Evolutionary conservation across 2,113 vertebrate genomes (phyloP).

Genomic region (Larimichthys crocea): DNA sequence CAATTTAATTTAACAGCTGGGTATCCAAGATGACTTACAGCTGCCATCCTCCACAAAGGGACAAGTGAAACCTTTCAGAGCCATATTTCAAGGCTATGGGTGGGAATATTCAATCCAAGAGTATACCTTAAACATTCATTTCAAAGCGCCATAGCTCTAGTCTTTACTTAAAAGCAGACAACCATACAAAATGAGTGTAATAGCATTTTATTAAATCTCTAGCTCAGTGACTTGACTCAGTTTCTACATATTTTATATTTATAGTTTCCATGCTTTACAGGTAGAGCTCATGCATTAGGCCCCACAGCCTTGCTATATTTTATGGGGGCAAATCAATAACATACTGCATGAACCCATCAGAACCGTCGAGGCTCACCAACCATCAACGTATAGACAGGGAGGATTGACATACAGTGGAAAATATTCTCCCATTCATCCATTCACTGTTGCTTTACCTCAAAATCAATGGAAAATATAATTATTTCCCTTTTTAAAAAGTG

Average conservation of each 20-base stretch:
- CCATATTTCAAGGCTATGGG: background rate
- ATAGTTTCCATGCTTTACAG: conserved; percentile 64
- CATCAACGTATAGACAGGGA: conserved; percentile 16
- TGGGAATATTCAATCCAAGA: background rate
- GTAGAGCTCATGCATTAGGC: conserved; percentile 63
- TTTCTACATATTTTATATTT: conserved; percentile 53
- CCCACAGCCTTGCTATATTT: conserved; percentile 13
- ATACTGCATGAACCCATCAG: conserved; percentile 38
- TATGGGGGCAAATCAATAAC: conserved; percentile 19
- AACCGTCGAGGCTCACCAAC: conserved; percentile 17
- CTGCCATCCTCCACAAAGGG: background rate
- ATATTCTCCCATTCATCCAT: background rate
- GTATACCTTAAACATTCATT: too few species aligned
- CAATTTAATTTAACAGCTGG: background rate
- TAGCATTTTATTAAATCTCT: conserved; percentile 62
- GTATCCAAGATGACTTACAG: background rate
- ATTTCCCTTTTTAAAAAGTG: conserved; percentile 19
- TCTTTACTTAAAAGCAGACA: conserved; percentile 33
- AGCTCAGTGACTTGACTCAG: conserved; percentile 49
- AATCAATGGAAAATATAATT: background rate
- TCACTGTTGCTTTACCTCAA: background rate
- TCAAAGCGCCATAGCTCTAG: background rate
- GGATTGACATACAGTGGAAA: background rate
- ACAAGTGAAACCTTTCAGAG: background rate
- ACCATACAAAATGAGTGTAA: conserved; percentile 28